Evolutionary conservation across 2,113 vertebrate genomes (phyloP).

Genomic region (Chascanopsetta lugubris): DNA sequence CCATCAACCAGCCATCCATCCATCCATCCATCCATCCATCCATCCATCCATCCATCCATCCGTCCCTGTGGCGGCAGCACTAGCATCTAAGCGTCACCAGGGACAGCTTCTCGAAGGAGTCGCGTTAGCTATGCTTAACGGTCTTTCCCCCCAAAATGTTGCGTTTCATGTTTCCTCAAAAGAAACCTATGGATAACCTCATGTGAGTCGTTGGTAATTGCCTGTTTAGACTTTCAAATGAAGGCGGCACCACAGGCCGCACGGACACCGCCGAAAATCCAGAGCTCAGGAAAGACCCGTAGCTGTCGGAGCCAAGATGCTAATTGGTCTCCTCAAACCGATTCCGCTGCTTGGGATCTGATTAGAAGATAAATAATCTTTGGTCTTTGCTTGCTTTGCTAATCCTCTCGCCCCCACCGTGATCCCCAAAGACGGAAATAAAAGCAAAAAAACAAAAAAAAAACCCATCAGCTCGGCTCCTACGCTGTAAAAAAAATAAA

Average conservation of each 20-base stretch:
- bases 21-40: too few species aligned
- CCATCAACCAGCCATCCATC: constrained; percentile 36
- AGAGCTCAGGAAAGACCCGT: constrained; percentile 33
- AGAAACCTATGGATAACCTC: background rate
- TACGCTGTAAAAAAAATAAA: too few species aligned
- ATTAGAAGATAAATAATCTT: constrained; percentile 51
- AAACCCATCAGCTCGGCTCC: background rate
- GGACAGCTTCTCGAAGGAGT: constrained; percentile 35
- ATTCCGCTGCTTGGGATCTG: constrained; percentile 33
- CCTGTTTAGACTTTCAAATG: constrained; percentile 62
- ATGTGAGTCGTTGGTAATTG: constrained; percentile 55
- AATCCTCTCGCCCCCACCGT: background rate
- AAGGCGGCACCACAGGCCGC: constrained; percentile 38
- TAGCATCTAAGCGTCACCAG: constrained; percentile 43
- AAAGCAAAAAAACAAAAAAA: constrained; percentile 14
- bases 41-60: too few species aligned
- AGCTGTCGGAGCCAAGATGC: constrained; percentile 45
- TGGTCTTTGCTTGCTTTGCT: constrained; percentile 31
- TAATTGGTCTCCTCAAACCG: constrained; percentile 63
- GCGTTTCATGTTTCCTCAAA: background rate
- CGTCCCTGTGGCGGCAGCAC: too few species aligned
- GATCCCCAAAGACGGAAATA: constrained; percentile 7
- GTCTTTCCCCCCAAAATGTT: constrained; percentile 10
- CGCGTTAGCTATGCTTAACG: background rate
- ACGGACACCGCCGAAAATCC: constrained; percentile 38